Base-by-base conservation (phyloP, 2,113 vertebrate species). In the Ceuthmochares aereus region DNA sequence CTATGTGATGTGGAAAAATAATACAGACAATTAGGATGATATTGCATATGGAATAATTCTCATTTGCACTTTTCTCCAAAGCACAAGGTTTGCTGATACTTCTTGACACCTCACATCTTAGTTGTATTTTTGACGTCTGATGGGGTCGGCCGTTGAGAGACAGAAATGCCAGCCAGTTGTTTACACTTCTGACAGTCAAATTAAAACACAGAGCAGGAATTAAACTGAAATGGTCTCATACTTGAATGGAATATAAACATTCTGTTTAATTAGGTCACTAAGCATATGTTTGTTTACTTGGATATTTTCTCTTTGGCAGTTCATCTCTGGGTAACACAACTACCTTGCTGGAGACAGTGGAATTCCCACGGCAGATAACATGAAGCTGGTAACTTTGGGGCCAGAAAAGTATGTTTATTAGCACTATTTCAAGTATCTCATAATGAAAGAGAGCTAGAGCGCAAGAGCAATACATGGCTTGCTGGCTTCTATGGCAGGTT, bases 231-330 rank as follows among this genome's bases (percentile, higher is more conserved):
- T 78, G 14, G 76, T 90, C 85, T 94, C 75, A 87, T 83, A 96
- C 68, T 86, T 90, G 73, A 94, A 92, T 34, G 60, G 93, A 96
- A 96, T 93, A 93, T 90, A 96, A 95, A 92, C 85, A 94, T 86
- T 96, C 83, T 94, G 90, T 68, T 93, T 95, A 97, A 96, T 95
- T 95, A 93, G 95, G 93, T 96, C 95, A 97, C 93, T 88, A 94
- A 94, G 93, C 93, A 93, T 95, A 92, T 93, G 88, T 88, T 96
- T 93, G 82, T 95, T 94, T 93, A 94, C 85, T 88, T 84, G 72
- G 72, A 55, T 90, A 91, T 94, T 84, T 93, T 95, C 72, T 95
- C 85, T 94, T 76, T 88, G 75, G 79, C 92, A 95, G 88, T 95
- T 96, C 90, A 84, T 74, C 56, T 92, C 80, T 43, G 85, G 82